Evolutionary conservation across 23 tunicate species (phyloP).

Genomic region (Styela plicata): DNA sequence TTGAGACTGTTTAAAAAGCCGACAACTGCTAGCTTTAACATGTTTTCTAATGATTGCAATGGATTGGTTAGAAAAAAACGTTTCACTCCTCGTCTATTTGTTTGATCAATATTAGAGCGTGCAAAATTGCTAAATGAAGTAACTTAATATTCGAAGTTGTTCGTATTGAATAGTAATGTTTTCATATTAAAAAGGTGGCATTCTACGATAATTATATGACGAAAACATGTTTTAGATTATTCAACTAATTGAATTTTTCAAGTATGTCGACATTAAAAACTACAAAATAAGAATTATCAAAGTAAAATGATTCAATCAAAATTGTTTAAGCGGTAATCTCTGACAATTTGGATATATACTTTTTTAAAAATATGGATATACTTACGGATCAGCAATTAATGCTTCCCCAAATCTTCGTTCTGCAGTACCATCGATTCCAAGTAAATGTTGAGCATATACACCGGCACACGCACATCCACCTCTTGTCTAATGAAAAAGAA

Average conservation of each 20-base stretch:
- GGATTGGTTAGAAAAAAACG: neutral
- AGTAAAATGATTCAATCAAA: too few relatives aligned
- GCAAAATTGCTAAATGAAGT: too few relatives aligned
- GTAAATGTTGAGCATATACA: constrained; percentile 92
- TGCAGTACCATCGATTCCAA: constrained; percentile 66
- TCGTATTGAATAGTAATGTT: too few relatives aligned
- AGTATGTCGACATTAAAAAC: too few relatives aligned
- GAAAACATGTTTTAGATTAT: too few relatives aligned
- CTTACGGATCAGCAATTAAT: constrained; percentile 70
- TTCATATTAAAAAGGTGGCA: too few relatives aligned
- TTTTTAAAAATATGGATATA: neutral
- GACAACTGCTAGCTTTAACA: neutral
- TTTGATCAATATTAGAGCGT: neutral
- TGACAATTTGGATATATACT: neutral
- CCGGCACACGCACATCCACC: constrained; percentile 99
- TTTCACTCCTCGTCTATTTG: neutral
- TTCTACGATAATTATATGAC: too few relatives aligned
- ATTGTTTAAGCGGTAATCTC: too few relatives aligned
- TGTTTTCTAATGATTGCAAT: neutral
- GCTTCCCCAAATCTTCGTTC: constrained; percentile 53
- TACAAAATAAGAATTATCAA: too few relatives aligned
- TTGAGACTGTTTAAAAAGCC: neutral
- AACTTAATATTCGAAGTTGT: too few relatives aligned
- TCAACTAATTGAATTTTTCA: too few relatives aligned
- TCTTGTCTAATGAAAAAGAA: constrained; percentile 42